A percentile compares a stretch with the other conserved stretches of the same genome.
Conservation (phyloP, 2,113 vertebrate genomes). For the Nibea albiflora region DNA sequence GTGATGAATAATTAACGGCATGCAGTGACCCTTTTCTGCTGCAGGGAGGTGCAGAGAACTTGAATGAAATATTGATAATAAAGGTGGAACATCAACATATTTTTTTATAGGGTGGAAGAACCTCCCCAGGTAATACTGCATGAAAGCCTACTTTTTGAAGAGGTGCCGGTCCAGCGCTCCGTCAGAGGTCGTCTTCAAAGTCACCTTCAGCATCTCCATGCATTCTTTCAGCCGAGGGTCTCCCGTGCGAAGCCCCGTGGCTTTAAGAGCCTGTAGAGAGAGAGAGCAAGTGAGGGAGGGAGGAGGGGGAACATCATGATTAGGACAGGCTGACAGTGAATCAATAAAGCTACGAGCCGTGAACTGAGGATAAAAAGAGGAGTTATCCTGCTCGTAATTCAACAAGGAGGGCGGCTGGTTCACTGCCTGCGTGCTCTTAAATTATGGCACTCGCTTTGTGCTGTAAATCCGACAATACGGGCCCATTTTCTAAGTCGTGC, state of each 20-base stretch:
- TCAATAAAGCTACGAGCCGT: constrained; percentile 42
- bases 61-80: constrained; percentile 28
- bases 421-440: background rate
- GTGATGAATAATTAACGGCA: constrained; percentile 43
- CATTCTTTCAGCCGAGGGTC: constrained; percentile 98
- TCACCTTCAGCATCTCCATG: constrained; percentile 98
- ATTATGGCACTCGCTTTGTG: background rate
- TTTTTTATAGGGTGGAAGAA: too few relatives aligned
- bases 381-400: constrained; percentile 11
- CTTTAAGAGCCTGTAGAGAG: constrained; percentile 91
- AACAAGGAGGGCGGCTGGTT: background rate
- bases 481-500: background rate
- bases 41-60: constrained; percentile 2
- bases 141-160: constrained; percentile 94
- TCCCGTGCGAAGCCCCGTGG: constrained; percentile 96
- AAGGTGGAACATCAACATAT: background rate
- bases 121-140: too few relatives aligned
- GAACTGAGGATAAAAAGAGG: background rate
- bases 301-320: background rate
- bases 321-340: constrained; percentile 25
- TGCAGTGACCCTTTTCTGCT: constrained; percentile 22
- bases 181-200: constrained; percentile 94
- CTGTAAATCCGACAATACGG: background rate
- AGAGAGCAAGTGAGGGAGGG: background rate
- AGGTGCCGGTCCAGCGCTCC: constrained; percentile 97